Base-by-base conservation (phyloP, 2,888 invertebrate species). In the Drosophila subquinaria region DNA sequence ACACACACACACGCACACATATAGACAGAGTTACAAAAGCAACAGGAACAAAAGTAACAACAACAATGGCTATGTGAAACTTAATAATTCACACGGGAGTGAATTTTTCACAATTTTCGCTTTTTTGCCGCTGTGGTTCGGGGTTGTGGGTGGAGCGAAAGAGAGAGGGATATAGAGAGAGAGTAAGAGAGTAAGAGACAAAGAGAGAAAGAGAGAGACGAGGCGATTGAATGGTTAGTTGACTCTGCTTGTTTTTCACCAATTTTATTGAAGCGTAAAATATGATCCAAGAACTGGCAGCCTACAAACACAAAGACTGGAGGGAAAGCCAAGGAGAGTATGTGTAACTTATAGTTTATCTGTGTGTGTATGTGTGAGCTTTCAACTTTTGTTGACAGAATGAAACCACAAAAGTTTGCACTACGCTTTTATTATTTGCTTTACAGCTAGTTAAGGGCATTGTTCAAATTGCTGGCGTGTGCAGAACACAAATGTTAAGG, bases 51-150 rank as follows among this genome's bases (percentile, higher is more conserved):
- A 62, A 52, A 69, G 42, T 35, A 73, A 43, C 61, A 62, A 73
- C 65, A 78, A 76, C 69, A 87, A 81, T 53, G 71, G 73, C 86
- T 66, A 81, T 73, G 73, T 70, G 86, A 79, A 82, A 89, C 88
- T 89, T 88, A 86, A 86, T 86, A 86, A 86, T 86, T 86, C 89
- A 88, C 86, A 86, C 82, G 80, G 89, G 80, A 88, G 82, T 80
- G 73, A 68, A 89, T 89, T 86, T 89, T 89, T 89, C 78, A 77
- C 79, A 87, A 87, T 82, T 89, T 89, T 83, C 81, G 69, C 79
- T 86, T 69, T 71, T 64, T 55, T 63, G 69, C 45, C 36, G 42
- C 52, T 61, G 61, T 20, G 13, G 17, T 27, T 47, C 20, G 35
- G 67, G 42, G 52, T 11, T 13, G 59, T 45, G 52, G 40, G 43